These are phyloP conservation scores for Melipona quadrifasciata DNA, from an alignment of 1,140 invertebrate species.

Conservation along the genomic window DNA sequence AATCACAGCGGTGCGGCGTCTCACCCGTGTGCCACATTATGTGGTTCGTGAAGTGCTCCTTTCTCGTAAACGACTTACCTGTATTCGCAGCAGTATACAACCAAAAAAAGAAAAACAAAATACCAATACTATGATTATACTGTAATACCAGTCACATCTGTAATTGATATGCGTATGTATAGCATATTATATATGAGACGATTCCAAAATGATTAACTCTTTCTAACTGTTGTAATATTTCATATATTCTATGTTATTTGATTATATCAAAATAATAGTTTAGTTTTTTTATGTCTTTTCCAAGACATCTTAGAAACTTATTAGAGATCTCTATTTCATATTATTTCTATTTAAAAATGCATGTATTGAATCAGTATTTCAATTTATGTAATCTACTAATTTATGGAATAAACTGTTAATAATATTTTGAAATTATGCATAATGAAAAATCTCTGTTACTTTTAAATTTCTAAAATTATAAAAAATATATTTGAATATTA, in stretches of 20 bases:
- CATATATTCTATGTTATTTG: not conserved
- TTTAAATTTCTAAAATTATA: too few relatives aligned
- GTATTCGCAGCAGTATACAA: slow-evolving; percentile 62
- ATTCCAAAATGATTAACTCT: slow-evolving; percentile 51
- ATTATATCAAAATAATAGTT: not conserved
- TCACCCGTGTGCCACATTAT: slow-evolving; percentile 94
- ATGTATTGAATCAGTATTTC: too few relatives aligned
- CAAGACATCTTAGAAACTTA: too few relatives aligned
- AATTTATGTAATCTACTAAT: too few relatives aligned
- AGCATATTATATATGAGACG: slow-evolving; percentile 39
- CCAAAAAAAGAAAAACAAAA: slow-evolving; percentile 41
- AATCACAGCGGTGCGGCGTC: slow-evolving; percentile 92
- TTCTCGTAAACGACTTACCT: slow-evolving; percentile 91
- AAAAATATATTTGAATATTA: not conserved
- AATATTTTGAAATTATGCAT: not conserved
- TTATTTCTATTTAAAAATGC: too few relatives aligned
- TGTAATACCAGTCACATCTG: slow-evolving; percentile 21
- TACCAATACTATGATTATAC: slow-evolving; percentile 47
- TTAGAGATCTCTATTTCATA: too few relatives aligned
- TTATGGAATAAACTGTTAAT: not conserved
- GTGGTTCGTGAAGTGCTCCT: slow-evolving; percentile 93
- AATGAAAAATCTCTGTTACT: too few relatives aligned
- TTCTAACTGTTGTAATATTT: not conserved
- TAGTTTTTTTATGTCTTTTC: too few relatives aligned
- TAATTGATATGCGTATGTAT: not conserved